A percentile compares a stretch with the other conserved stretches of the same genome.
Evolutionary conservation across 2,797 vertebrate genomes (phyloP).

Genomic region (Intellagama lesueurii): DNA sequence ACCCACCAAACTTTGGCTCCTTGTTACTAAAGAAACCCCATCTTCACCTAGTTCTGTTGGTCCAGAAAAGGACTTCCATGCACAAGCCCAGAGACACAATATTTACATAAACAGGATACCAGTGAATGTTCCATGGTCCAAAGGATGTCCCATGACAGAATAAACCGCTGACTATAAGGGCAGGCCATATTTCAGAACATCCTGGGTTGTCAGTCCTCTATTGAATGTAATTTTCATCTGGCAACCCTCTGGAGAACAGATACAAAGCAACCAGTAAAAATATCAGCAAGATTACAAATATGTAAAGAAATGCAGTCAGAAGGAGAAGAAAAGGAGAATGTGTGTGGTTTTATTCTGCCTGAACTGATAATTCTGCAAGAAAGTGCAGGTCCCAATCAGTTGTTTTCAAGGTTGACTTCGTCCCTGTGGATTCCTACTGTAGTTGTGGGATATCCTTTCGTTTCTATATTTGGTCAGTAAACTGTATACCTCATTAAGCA

Average conservation of each 20-base stretch:
- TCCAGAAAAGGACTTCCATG: neutral
- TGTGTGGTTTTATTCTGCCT: constrained; percentile 11
- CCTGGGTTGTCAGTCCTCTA: neutral
- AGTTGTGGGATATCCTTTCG: neutral
- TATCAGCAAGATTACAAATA: constrained; percentile 16
- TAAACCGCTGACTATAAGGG: neutral
- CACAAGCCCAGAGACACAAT: neutral
- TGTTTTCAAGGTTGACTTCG: neutral
- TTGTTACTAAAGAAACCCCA: neutral
- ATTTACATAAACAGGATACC: neutral
- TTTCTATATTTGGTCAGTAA: neutral
- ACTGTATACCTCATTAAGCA: neutral
- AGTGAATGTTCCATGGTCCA: neutral
- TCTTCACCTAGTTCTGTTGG: neutral
- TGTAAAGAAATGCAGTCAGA: neutral
- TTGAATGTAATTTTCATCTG: neutral
- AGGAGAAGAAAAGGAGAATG: constrained; percentile 3
- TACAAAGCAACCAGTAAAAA: neutral
- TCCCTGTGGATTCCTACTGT: neutral
- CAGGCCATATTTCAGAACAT: neutral
- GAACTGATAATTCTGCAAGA: neutral
- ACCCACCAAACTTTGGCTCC: neutral
- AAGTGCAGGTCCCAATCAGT: neutral
- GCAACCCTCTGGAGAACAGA: neutral
- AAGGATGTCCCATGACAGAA: neutral